Base-by-base conservation (phyloP, 2,113 vertebrate species). In the Larimichthys crocea region DNA sequence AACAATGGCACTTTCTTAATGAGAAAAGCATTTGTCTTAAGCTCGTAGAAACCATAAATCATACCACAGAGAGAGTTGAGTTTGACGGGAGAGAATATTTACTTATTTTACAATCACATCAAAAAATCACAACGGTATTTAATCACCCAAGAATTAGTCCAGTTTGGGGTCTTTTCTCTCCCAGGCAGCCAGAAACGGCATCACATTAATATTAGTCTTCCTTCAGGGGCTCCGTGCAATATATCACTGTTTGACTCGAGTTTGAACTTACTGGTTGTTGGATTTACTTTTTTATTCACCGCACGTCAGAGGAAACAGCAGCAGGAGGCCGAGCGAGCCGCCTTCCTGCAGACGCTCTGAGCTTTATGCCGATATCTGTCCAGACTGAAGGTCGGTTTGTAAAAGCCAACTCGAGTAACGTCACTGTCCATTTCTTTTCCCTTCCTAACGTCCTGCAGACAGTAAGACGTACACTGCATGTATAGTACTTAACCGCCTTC, bases 231-330 rank as follows among this genome's bases (percentile, higher is more conserved):
- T 40, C 29, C 31, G 55, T 67, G 66, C 53, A 57, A 68, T 89
- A 79, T 42, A 80, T 89, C 75, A 60, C 57, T 2, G 49, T 74
- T 89, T 79, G 70, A 81, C 61, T 84, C 26, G 24, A 69, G 80
- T 60, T 44, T 62, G 64, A 79, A 61, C 50, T 44, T 11, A 19
- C 9, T 20, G 52, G 14, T 55, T 20, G 57, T 42, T 40, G 35
- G 42, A 56, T 29, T 20, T 31, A 5, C 57, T 83, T 87, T 40
- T 50, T 79, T n/a, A 65, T 84, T 82, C 75, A 49, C 3, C 20
- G 0, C 76, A 74, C 31, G 14, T 76, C 70, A 44, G 66, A 42
- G 16, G 46, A 53, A 70, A 9, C 79, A 64, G 64, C 79, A 64
- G 64, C 49, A 20, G 73, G 79, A 62, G 64, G 68, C 19, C 2